These are phyloP conservation scores for Boloria selene DNA, from an alignment of 2,888 invertebrate species.

Conservation along the genomic window DNA sequence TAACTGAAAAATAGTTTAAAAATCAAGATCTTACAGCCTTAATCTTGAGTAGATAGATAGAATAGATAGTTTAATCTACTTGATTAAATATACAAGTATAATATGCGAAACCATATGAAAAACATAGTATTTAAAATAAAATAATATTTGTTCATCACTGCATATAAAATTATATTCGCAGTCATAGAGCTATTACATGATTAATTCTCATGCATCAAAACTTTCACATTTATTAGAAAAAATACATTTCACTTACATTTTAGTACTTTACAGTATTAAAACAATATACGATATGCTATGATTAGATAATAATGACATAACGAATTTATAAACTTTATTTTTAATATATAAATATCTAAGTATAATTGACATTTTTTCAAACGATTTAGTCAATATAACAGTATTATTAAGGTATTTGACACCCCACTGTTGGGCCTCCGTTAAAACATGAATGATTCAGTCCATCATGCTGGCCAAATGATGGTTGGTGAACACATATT, in stretches of 20 bases:
- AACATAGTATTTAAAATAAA: not conserved
- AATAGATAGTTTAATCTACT: too few species aligned
- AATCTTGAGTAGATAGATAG: too few species aligned
- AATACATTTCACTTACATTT: slow-evolving; percentile 8
- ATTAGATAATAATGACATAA: slow-evolving; percentile 9
- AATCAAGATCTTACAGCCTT: too few species aligned
- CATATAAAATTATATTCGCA: not conserved
- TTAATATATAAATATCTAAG: not conserved
- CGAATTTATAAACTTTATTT: not conserved
- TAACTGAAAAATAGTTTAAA: too few species aligned
- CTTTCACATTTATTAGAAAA: slow-evolving; percentile 10
- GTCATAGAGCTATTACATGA: not conserved
- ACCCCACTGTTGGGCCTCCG: too few species aligned
- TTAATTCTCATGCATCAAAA: slow-evolving; percentile 11
- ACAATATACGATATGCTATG: slow-evolving; percentile 7
- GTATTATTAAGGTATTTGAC: too few species aligned
- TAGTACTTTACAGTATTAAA: slow-evolving; percentile 2
- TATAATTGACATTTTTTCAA: too few species aligned
- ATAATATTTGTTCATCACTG: not conserved
- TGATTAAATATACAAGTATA: too few species aligned
- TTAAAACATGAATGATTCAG: too few species aligned
- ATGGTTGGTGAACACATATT: too few species aligned
- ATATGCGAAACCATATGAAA: not conserved
- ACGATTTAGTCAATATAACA: too few species aligned
- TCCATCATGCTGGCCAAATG: too few species aligned